A percentile compares a stretch with the other conserved stretches of the same genome.
These are phyloP conservation scores for Xanthia icteritia DNA, from an alignment of 2,888 invertebrate species.

Conservation along the genomic window DNA sequence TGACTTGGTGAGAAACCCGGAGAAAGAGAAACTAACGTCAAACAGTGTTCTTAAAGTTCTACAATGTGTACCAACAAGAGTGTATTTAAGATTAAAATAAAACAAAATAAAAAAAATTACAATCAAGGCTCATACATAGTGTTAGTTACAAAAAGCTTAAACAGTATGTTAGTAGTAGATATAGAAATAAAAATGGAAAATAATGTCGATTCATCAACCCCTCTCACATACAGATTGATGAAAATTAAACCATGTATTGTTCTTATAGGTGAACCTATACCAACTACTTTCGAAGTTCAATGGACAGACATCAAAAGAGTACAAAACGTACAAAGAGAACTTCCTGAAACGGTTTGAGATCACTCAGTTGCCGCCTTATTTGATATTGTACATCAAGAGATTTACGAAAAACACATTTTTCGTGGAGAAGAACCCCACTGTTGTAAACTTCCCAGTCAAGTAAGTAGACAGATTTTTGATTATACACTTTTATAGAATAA, in stretches of 20 bases:
- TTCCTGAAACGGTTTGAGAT: conserved; percentile 99
- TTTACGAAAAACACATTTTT: conserved; percentile 99
- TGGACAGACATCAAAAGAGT: conserved; percentile 98
- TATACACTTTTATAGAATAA: not conserved
- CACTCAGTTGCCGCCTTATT: conserved; percentile 97
- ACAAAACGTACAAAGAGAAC: conserved; percentile 99
- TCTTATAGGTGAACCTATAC: conserved; percentile 96
- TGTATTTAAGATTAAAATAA: too few relatives aligned
- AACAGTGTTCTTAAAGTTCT: not conserved
- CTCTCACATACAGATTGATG: too few relatives aligned
- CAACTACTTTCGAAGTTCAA: conserved; percentile 98
- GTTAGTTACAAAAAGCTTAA: too few relatives aligned
- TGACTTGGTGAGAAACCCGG: not conserved
- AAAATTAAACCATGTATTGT: conserved; percentile 13
- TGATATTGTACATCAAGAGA: conserved; percentile 98
- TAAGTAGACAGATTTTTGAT: conserved; percentile 88
- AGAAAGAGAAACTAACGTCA: not conserved
- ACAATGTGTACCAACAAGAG: not conserved
- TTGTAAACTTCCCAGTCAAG: conserved; percentile 99
- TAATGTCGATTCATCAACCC: too few relatives aligned
- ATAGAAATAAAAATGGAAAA: too few relatives aligned
- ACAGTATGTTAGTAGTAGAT: too few relatives aligned
- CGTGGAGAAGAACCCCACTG: conserved; percentile 99
- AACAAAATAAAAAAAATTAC: too few relatives aligned
- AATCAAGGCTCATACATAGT: too few relatives aligned